Conservation (phyloP, 2,113 vertebrate genomes). For the Eira barbara region DNA sequence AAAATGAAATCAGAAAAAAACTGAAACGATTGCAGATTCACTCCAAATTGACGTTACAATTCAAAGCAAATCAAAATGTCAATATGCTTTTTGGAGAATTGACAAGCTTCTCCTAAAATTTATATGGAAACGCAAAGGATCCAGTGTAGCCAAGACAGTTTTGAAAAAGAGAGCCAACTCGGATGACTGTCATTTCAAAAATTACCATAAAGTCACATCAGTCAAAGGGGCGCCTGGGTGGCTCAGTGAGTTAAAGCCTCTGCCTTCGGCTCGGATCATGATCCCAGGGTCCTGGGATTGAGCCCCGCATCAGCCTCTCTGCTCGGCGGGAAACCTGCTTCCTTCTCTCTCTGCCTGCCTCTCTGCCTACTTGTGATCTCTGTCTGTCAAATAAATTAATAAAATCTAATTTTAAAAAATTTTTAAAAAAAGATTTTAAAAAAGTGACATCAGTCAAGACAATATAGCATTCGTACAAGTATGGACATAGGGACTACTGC, state of each 20-base stretch:
- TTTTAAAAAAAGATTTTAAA: too few relatives aligned
- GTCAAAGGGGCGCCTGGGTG: not conserved
- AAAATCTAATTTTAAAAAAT: too few relatives aligned
- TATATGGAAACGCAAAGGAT: not conserved
- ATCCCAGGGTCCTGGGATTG: too few relatives aligned
- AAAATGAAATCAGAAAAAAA: constrained; percentile 20
- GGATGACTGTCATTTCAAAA: not conserved
- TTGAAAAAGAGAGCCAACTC: constrained; percentile 3
- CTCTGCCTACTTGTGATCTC: too few relatives aligned
- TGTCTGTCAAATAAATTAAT: too few relatives aligned
- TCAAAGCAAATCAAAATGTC: not conserved
- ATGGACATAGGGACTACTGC: not conserved
- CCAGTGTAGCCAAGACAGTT: not conserved
- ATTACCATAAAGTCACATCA: not conserved
- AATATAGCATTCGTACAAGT: not conserved
- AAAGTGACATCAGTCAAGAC: not conserved
- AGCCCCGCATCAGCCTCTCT: too few relatives aligned
- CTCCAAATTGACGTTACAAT: constrained; percentile 7
- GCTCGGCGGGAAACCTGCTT: too few relatives aligned
- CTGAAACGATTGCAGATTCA: not conserved
- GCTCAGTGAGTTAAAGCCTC: too few relatives aligned
- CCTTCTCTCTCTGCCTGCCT: too few relatives aligned
- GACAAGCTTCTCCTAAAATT: constrained; percentile 1
- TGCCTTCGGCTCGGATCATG: too few relatives aligned
- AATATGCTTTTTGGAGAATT: not conserved